Evolutionary conservation across 2,797 vertebrate genomes (phyloP), one percentile per base, ranked within the genome.

Genomic region (Sebastes hubbsi): DNA sequence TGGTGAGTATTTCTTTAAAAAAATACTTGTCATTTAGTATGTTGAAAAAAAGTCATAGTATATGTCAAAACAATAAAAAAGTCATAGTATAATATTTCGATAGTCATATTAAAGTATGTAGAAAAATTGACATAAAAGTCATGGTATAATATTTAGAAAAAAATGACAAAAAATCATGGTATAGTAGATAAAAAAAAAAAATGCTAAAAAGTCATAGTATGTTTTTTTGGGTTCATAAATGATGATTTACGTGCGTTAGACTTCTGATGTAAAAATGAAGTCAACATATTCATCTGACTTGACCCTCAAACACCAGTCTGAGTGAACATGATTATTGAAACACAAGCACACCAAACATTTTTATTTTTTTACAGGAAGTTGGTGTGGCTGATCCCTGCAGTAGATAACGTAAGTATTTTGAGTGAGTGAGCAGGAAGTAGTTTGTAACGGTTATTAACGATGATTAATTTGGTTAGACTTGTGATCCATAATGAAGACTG

Each of bases 221-320:
- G 6, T 42, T 2, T 25, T 5, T 2, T 36, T 56, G 34, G 5
- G 14, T n/a, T 71, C 25, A 69, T 62, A 64, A 58, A 77, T 94
- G 91, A 95, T 97, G 97, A 36, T 79, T 64, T 74, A 70, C 38
- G 38, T 25, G 82, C 94, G 96, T 97, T 98, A 97, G 97, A 97
- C 97, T 97, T 95, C 96, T 97, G 96, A 97, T 56, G 25, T 11
- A 7, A 29, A 60, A 64, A 89, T 97, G 96, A 97, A 95, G 96
- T 94, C 72, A 94, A 86, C 49, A 22, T 64, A 46, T 56, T 2
- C 18, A 8, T 84, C 92, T 94, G 93, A 95, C 76, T n/a, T 66
- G 54, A 64, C 2, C 2, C 18, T 18, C 3, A 11, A 20, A 9
- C 2, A 20, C 1, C 2, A 14, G 0, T 25, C 1, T 27, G 54